These are phyloP conservation scores for Pleuronectes platessa DNA, from an alignment of 2,113 vertebrate genomes.

Conservation along the genomic window DNA sequence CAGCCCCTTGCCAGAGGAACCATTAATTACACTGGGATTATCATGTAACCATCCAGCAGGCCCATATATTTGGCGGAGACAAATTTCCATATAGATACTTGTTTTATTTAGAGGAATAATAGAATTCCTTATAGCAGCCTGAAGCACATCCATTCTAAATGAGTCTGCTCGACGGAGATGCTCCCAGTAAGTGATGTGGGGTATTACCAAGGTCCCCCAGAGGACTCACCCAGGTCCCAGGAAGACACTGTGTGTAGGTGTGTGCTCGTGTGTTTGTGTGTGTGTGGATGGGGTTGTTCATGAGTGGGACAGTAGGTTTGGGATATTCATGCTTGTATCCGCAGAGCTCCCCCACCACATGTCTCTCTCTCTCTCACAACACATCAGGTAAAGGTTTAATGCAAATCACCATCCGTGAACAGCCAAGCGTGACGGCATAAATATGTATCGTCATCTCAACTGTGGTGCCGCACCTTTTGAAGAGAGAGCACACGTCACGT, in stretches of 20 bases:
- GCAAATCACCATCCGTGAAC: slow-evolving; percentile 64
- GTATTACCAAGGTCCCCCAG: slow-evolving; percentile 57
- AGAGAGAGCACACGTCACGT: not conserved
- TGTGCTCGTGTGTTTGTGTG: slow-evolving; percentile 12
- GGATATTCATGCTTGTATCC: slow-evolving; percentile 37
- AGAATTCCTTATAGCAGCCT: slow-evolving; percentile 69
- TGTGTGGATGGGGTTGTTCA: slow-evolving; percentile 6
- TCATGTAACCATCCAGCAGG: slow-evolving; percentile 55
- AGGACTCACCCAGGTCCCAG: slow-evolving; percentile 45
- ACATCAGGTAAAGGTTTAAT: slow-evolving; percentile 56
- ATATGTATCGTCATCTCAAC: slow-evolving; percentile 56
- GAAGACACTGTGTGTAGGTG: slow-evolving; percentile 11
- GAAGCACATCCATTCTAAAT: slow-evolving; percentile 72
- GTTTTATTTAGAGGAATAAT: slow-evolving; percentile 62
- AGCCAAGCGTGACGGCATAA: slow-evolving; percentile 57
- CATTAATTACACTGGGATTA: slow-evolving; percentile 73
- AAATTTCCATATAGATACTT: slow-evolving; percentile 68
- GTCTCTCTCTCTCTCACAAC: slow-evolving; percentile 48
- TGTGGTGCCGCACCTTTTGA: slow-evolving; percentile 25
- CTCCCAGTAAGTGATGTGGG: slow-evolving; percentile 60
- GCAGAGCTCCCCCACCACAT: slow-evolving; percentile 23
- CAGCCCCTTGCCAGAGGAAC: slow-evolving; percentile 36
- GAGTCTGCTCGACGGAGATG: slow-evolving; percentile 52
- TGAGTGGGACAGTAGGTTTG: not conserved
- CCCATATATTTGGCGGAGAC: slow-evolving; percentile 32